These are phyloP conservation scores for Betta splendens DNA, from an alignment of 2,797 vertebrate species.

Conservation along the genomic window DNA sequence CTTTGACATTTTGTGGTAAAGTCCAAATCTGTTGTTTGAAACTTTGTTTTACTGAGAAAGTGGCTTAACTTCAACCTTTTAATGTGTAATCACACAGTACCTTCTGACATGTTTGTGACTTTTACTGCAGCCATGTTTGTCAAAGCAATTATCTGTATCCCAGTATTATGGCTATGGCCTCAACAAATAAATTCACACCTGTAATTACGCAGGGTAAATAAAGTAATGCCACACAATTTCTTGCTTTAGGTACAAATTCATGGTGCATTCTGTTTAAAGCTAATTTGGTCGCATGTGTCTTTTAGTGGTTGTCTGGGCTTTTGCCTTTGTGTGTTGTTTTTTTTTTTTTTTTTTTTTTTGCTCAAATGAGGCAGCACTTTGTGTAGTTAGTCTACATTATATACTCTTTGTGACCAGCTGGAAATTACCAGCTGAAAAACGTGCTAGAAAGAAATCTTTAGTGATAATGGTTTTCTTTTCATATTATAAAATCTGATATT, in stretches of 20 bases:
- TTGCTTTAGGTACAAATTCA: constrained; percentile 36
- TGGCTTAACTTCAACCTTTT: constrained; percentile 35
- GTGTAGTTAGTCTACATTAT: constrained; percentile 17
- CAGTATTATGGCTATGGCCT: constrained; percentile 45
- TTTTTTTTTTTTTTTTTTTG: constrained; percentile 35
- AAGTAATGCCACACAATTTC: constrained; percentile 10
- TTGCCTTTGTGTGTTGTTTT: constrained; percentile 35
- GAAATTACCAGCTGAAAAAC: constrained; percentile 21
- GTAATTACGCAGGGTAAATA: constrained; percentile 45
- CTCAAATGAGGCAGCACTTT: constrained; percentile 24
- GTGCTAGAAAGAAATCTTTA: neutral
- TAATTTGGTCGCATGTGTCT: constrained; percentile 30
- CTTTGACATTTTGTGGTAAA: constrained; percentile 43
- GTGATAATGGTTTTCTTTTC: too few relatives aligned
- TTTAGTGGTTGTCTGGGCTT: constrained; percentile 20
- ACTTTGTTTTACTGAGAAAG: constrained; percentile 16
- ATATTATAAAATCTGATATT: neutral
- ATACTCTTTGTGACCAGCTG: neutral
- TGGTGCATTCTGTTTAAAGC: constrained; percentile 15
- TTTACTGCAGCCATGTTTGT: constrained; percentile 34
- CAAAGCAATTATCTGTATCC: constrained; percentile 31
- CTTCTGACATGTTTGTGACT: constrained; percentile 18
- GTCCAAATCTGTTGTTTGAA: constrained; percentile 43
- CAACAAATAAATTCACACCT: constrained; percentile 50
- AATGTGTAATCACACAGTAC: constrained; percentile 24